A percentile compares a stretch with the other conserved stretches of the same genome.
phyloP scores from a whole-genome alignment of 2,113 vertebrate species.

The Heteronetta atricapilla region DNA sequence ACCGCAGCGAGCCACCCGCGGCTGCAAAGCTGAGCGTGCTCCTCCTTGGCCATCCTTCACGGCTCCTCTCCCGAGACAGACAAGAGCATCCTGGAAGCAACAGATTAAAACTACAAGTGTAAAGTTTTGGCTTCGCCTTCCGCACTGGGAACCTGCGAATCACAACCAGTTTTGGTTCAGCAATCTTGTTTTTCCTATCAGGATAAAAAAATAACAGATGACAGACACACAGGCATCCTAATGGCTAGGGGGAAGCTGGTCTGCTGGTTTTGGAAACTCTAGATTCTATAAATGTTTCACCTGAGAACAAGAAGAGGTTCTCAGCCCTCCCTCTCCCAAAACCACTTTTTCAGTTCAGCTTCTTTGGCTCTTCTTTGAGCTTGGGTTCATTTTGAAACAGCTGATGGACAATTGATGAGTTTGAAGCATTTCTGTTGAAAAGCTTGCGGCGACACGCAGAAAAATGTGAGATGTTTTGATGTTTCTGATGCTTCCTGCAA shows the following conservation, averaged over 20 bases:
- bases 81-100: background rate
- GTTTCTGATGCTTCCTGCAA: background rate
- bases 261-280: background rate
- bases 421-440: background rate
- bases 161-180: background rate
- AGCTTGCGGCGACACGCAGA: rapidly evolving
- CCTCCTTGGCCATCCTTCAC: background rate
- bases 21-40: background rate
- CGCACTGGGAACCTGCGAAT: background rate
- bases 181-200: background rate
- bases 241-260: background rate
- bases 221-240: background rate
- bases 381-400: background rate
- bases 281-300: background rate
- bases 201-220: background rate
- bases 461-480: background rate
- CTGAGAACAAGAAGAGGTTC: background rate
- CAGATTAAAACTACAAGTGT: background rate
- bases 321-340: background rate
- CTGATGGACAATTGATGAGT: background rate
- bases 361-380: background rate
- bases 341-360: background rate
- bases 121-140: background rate
- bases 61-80: background rate
- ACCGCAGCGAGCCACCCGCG: rapidly evolving